Base-by-base conservation (phyloP, 1,140 invertebrate genomes). In the Drosophila bocki region DNA sequence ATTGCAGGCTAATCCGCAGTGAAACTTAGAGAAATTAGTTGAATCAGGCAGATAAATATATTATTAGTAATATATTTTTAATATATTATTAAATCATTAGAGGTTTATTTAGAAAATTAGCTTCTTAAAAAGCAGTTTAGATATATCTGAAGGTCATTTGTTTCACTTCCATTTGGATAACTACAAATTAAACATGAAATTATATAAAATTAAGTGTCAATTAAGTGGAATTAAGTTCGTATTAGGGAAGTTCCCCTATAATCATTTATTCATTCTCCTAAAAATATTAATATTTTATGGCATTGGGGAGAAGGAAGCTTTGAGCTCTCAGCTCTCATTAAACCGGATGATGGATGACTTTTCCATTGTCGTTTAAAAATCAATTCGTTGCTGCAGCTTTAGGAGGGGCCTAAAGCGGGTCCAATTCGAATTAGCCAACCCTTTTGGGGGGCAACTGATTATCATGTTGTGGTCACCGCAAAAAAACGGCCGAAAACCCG, bases 361-460 rank as follows among this genome's bases (percentile, higher is more conserved):
- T 90, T 81, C 65, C 51, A 83, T 69, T 82, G 75, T 48, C 48
- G 54, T 63, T 80, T 59, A 62, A 48, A 77, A 77, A 63, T 78
- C 50, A 56, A 56, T 77, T 54, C 35, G 50, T 4, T 54, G 60
- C 53, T 45, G 65, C 37, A 48, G 58, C 45, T 35, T 19, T 15
- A 26, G 54, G 17, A 29, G 54, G 54, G 42, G 47, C 70, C 45
- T 47, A 62, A 67, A 74, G 84, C 72, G 61, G 61, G 53, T 83
- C 72, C 77, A 84, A 88, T 84, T 80, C 69, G 87, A 84, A 87
- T 87, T 87, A 78, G 84, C 80, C 80, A 87, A 87, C 83, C 67
- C 70, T 69, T 68, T 70, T 54, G 53, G 53, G 75, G 68, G 59
- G 59, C 75, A 63, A 59, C 50, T 57, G 75, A 78, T 78, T 81